Conservation (phyloP, 2,797 vertebrate genomes). For the Aselliscus stoliczkanus region DNA sequence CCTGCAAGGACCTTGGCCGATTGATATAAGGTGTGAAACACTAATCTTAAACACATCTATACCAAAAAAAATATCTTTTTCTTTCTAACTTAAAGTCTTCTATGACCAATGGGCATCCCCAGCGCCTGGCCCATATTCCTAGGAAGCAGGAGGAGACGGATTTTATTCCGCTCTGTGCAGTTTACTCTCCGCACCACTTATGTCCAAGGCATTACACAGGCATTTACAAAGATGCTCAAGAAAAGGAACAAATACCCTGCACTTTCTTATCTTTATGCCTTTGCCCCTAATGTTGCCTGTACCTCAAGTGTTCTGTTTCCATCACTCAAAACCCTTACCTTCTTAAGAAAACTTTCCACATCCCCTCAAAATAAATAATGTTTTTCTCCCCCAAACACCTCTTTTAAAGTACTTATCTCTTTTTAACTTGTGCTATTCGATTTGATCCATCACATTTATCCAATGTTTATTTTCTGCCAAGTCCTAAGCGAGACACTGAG, state of each 20-base stretch:
- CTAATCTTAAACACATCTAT: neutral
- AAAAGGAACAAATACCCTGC: neutral
- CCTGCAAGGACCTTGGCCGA: neutral
- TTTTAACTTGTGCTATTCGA: conserved; percentile 24
- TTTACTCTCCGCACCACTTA: neutral
- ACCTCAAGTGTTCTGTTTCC: neutral
- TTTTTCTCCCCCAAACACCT: conserved; percentile 17
- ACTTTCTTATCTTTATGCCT: neutral
- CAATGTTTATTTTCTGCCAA: neutral
- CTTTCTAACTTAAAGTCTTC: neutral
- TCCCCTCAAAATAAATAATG: neutral
- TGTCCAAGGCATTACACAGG: neutral
- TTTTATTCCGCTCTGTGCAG: neutral
- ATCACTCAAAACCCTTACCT: neutral
- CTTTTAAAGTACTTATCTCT: conserved; percentile 22
- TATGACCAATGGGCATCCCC: neutral
- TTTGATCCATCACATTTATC: conserved; percentile 27
- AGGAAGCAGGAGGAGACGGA: neutral
- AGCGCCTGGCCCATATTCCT: neutral
- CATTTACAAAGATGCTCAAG: neutral
- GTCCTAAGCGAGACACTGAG: neutral
- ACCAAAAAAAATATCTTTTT: neutral
- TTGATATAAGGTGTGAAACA: neutral
- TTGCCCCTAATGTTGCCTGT: neutral
- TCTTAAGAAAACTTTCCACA: neutral